These are phyloP conservation scores for Genyomyrus donnyi DNA, from an alignment of 2,113 vertebrate species.

Conservation along the genomic window DNA sequence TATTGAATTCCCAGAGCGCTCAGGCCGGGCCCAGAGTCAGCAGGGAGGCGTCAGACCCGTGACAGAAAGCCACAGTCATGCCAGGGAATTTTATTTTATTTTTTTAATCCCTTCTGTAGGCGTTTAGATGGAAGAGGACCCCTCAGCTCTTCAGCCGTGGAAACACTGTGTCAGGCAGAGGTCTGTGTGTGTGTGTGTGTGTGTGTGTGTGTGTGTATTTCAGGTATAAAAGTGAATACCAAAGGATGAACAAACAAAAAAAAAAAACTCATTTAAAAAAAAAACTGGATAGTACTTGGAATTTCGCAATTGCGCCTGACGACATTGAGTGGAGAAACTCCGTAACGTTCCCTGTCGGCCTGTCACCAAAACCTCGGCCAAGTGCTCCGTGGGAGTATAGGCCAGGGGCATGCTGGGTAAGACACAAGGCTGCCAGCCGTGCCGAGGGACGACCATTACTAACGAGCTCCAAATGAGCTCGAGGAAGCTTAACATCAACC, in stretches of 20 bases:
- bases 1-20: neutral
- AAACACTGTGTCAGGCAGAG: neutral
- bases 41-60: neutral
- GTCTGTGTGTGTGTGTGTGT: neutral
- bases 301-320: neutral
- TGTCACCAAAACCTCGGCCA: neutral
- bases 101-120: neutral
- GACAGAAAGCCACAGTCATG: neutral
- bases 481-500: neutral
- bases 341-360: neutral
- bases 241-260: neutral
- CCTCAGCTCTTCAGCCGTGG: neutral
- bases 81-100: neutral
- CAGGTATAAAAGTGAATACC: neutral
- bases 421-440: neutral
- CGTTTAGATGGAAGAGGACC: neutral
- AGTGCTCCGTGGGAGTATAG: neutral
- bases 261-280: neutral
- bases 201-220: neutral
- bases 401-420: neutral
- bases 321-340: neutral
- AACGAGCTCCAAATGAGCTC: neutral
- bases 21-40: neutral
- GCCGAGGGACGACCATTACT: neutral
- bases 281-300: neutral